Conservation (phyloP, 2,888 invertebrate genomes). For the Hoplodrina blanda region DNA sequence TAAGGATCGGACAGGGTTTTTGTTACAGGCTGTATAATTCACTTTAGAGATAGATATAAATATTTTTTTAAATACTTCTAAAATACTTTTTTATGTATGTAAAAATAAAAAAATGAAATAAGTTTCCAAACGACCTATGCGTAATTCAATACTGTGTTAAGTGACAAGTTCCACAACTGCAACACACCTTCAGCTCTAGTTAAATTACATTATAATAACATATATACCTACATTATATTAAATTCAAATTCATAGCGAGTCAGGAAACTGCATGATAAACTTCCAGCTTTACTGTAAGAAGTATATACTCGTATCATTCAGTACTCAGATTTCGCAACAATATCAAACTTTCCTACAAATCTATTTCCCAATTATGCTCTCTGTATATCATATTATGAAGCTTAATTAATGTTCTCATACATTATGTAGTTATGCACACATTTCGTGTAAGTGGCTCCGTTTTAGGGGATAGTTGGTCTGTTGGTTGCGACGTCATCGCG, state of each 20-base stretch:
- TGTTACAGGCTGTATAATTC: too few relatives aligned
- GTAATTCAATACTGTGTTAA: conserved; percentile 9
- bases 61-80: too few relatives aligned
- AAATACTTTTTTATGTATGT: too few relatives aligned
- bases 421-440: conserved; percentile 9
- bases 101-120: too few relatives aligned
- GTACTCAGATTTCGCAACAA: too few relatives aligned
- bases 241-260: conserved; percentile 29
- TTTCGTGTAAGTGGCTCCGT: conserved; percentile 10
- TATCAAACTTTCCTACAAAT: too few relatives aligned
- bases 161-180: conserved; percentile 22
- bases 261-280: conserved; percentile 21
- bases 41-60: too few relatives aligned
- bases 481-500: conserved; percentile 26
- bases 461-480: conserved; percentile 22
- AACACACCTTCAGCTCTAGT: conserved; percentile 12
- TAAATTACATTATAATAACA: too few relatives aligned
- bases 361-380: background rate
- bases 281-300: too few relatives aligned
- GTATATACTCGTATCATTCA: too few relatives aligned
- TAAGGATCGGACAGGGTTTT: too few relatives aligned
- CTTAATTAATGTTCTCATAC: conserved; percentile 30
- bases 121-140: background rate
- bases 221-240: too few relatives aligned
- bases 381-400: conserved; percentile 25